A percentile compares a stretch with the other conserved stretches of the same genome.
Evolutionary conservation across 2,113 vertebrate species (phyloP).

Genomic region (Sceloporus undulatus): DNA sequence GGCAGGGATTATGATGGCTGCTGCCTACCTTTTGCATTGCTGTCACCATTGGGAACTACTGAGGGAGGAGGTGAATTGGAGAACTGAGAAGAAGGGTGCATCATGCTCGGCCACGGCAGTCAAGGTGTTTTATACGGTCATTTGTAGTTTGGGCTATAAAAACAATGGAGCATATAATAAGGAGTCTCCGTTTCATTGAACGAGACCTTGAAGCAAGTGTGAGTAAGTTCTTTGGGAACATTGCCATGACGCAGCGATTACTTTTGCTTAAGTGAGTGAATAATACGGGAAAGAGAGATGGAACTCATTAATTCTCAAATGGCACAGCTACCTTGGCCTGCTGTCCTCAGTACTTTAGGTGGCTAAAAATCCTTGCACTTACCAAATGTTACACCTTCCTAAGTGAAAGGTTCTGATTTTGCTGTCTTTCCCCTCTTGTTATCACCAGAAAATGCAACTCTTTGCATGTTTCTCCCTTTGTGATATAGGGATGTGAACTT

Average conservation of each 20-base stretch:
- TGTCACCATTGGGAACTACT: background rate
- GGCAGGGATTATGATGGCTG: background rate
- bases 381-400: background rate
- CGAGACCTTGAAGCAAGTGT: background rate
- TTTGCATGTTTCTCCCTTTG: too few species aligned
- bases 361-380: background rate
- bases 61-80: background rate
- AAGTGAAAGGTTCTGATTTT: background rate
- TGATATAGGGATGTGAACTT: too few species aligned
- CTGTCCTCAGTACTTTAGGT: background rate
- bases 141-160: conserved; percentile 21
- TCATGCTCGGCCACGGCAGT: background rate
- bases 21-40: background rate
- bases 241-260: background rate
- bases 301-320: background rate
- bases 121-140: background rate
- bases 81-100: background rate
- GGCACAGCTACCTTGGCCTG: background rate
- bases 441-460: background rate
- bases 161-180: conserved; percentile 10
- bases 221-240: background rate
- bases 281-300: background rate
- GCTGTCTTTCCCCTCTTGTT: background rate
- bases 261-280: conserved; percentile 7
- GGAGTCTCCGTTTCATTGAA: background rate